Evolutionary conservation across 2,888 invertebrate species (phyloP).

Genomic region (Amaurobius ferox): DNA sequence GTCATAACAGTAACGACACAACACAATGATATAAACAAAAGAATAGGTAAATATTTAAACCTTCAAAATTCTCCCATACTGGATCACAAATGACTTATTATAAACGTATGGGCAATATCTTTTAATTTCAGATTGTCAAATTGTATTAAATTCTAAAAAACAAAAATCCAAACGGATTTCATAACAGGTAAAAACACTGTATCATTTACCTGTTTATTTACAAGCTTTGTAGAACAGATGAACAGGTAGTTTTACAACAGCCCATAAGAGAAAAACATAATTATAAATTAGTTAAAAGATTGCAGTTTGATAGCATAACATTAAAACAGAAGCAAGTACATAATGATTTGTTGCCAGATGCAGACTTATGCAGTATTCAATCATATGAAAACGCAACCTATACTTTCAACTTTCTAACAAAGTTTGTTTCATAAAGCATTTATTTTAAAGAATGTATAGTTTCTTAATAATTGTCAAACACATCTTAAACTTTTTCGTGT

Average conservation of each 20-base stretch:
- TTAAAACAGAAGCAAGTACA: slow-evolving; percentile 13
- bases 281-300: slow-evolving; percentile 5
- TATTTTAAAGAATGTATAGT: too few species aligned
- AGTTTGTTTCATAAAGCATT: too few species aligned
- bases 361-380: not conserved
- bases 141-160: too few species aligned
- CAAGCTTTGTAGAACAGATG: not conserved
- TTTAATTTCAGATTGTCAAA: too few species aligned
- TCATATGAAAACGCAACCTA: not conserved
- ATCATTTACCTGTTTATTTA: not conserved
- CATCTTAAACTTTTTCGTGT: too few species aligned
- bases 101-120: too few species aligned
- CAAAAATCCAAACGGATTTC: too few species aligned
- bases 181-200: not conserved
- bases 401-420: not conserved
- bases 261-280: not conserved
- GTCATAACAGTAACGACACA: not conserved
- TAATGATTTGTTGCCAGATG: slow-evolving; percentile 5
- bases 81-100: too few species aligned
- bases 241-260: not conserved
- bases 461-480: too few species aligned
- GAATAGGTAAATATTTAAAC: too few species aligned
- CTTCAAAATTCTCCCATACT: too few species aligned
- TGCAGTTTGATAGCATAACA: slow-evolving; percentile 6
- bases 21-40: not conserved